Percentiles rank a stretch among this genome's conserved stretches.
phyloP scores from a whole-genome alignment of 1,140 invertebrate genomes.

The Pseudomyrmex concolor region DNA sequence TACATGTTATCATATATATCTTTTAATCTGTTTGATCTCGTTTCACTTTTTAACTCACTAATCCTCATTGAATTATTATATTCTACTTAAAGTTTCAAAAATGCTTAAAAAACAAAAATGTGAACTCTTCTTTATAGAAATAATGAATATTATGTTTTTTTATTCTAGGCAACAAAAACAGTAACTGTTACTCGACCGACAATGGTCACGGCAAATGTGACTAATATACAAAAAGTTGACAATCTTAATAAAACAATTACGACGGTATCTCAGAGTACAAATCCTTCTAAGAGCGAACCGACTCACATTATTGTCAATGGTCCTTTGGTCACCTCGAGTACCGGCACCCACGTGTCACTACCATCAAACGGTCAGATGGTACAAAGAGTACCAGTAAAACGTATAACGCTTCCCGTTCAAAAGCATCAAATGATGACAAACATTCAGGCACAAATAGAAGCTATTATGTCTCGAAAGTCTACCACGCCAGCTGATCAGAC shows the following conservation, averaged over 20 bases:
- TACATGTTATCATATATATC: slow-evolving; percentile 11
- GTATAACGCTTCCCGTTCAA: slow-evolving; percentile 80
- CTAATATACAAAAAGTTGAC: slow-evolving; percentile 75
- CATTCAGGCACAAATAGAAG: slow-evolving; percentile 85
- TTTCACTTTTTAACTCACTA: not conserved
- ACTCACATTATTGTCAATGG: slow-evolving; percentile 75
- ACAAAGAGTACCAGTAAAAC: slow-evolving; percentile 77
- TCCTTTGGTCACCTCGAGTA: slow-evolving; percentile 69
- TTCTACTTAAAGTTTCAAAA: slow-evolving; percentile 40
- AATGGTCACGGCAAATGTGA: slow-evolving; percentile 66
- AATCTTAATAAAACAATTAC: slow-evolving; percentile 72
- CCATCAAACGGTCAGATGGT: slow-evolving; percentile 79
- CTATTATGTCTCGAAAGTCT: slow-evolving; percentile 81
- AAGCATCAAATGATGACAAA: slow-evolving; percentile 81
- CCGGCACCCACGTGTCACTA: slow-evolving; percentile 74
- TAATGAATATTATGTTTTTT: slow-evolving; percentile 1
- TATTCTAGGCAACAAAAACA: slow-evolving; percentile 70
- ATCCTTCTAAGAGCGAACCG: slow-evolving; percentile 77
- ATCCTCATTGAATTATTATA: slow-evolving; percentile 6
- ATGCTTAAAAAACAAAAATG: not conserved
- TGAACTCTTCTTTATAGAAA: not conserved
- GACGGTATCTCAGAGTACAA: slow-evolving; percentile 75
- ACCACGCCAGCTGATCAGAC: slow-evolving; percentile 82
- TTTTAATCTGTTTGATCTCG: slow-evolving; percentile 19
- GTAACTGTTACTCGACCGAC: slow-evolving; percentile 77